phyloP scores from a whole-genome alignment of 2,888 invertebrate species.

The Stenchaetothrips biformis region DNA sequence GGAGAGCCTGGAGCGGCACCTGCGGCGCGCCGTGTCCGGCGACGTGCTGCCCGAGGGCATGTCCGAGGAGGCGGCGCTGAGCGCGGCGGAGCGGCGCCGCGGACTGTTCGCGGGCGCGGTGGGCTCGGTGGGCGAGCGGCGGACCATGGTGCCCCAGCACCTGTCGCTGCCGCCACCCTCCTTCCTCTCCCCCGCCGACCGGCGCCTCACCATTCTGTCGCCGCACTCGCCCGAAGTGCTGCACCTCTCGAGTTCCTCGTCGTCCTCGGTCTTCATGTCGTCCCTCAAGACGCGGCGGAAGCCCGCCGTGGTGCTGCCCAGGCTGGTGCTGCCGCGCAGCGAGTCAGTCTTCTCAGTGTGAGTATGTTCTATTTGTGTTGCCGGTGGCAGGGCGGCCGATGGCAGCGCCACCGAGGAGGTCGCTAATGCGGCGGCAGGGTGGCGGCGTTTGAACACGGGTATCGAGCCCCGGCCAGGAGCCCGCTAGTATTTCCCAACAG shows the following conservation, averaged over 20 bases:
- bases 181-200: slow-evolving; percentile 54
- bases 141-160: slow-evolving; percentile 55
- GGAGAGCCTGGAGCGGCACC: slow-evolving; percentile 55
- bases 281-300: slow-evolving; percentile 60
- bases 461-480: no score
- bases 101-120: slow-evolving; percentile 56
- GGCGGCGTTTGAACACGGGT: no score
- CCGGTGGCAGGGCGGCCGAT: background rate
- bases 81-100: slow-evolving; percentile 60
- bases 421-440: no score
- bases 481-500: no score
- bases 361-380: slow-evolving; percentile 44
- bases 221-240: slow-evolving; percentile 70
- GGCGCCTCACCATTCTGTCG: slow-evolving; percentile 71
- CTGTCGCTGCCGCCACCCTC: slow-evolving; percentile 64
- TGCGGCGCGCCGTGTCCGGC: slow-evolving; percentile 58
- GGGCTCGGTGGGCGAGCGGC: slow-evolving; percentile 51
- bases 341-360: slow-evolving; percentile 63
- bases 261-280: slow-evolving; percentile 43
- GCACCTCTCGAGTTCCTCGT: slow-evolving; percentile 54
- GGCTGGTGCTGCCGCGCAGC: slow-evolving; percentile 68
- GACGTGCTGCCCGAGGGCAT: slow-evolving; percentile 50
- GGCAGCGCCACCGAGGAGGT: no score
- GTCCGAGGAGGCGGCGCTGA: slow-evolving; percentile 42
- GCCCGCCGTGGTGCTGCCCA: slow-evolving; percentile 68